Evolutionary conservation across 2,797 vertebrate species (phyloP), one percentile per base, ranked within the genome.

Genomic region (Oophaga sylvatica): DNA sequence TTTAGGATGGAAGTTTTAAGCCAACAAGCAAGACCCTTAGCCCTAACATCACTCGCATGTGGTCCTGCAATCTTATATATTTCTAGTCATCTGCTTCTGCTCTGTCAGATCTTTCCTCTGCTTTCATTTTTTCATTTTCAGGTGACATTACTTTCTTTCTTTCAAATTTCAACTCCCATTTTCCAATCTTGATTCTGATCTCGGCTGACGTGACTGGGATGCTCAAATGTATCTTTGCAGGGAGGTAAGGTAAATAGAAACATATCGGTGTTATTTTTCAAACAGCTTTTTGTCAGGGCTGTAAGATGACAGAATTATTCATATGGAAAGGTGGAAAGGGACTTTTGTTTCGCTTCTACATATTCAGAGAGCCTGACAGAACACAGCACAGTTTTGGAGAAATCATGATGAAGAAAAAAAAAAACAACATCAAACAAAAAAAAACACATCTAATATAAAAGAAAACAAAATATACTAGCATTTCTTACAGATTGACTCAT

Each of bases 1-100:
- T 92, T 92, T 92, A 81, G 87, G 91, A 90, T 90, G 88, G 67
- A 87, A 90, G 87, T 86, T 80, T 88, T 88, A 88, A 91, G 91
- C 86, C 90, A 87, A 89, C 91, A 90, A 90, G 91, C 90, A 87
- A 90, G 85, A 90, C 90, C 90, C 87, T 90, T 88, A 92, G 90
- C 90, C 70, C 90, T 5, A 73, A 70, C 87, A 68, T 7, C 73
- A 59, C 65, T 90, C 26, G 56, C 68, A 83, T 83, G 81, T 77
- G 48, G 89, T 86, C 84, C 65, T 73, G 80, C 67, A 73, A 83
- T 84, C 67, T 83, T 83, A 68, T 83, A 70, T 77, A 83, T 90
- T 92, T 83, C 0, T 86, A 1, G 67, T 82, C 86, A 88, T 67
- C 87, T 90, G 80, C 83, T 86, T 86, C 57, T 0, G 0, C 70